Conservation (phyloP, 37 sponge, comb jelly and placozoan species). For the Amphimedon queenslandica region DNA sequence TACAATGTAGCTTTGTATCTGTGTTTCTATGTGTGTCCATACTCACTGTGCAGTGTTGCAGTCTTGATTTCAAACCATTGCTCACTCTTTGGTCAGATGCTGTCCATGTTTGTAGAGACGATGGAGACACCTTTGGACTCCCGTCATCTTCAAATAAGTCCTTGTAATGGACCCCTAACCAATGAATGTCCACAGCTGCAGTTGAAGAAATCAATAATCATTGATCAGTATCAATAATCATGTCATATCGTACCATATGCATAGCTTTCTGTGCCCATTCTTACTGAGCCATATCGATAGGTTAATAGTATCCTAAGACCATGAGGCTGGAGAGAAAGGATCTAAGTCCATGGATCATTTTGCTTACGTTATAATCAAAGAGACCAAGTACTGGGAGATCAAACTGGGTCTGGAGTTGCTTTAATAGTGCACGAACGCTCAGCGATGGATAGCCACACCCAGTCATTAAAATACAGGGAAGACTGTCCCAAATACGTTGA, state of each 20-base stretch:
- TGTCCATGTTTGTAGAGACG: slow-evolving; percentile 68
- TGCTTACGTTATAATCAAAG: slow-evolving; percentile 91
- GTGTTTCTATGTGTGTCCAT: not conserved
- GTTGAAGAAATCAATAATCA: not conserved
- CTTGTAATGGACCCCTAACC: slow-evolving; percentile 79
- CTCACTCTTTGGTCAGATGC: slow-evolving; percentile 48
- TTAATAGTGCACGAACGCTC: slow-evolving; percentile 75
- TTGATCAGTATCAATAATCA: not conserved
- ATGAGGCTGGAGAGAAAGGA: slow-evolving; percentile 63
- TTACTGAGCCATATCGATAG: slow-evolving; percentile 84
- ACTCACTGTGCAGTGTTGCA: not conserved
- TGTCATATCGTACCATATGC: slow-evolving; percentile 25
- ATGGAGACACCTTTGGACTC: slow-evolving; percentile 8
- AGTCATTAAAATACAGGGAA: slow-evolving; percentile 89
- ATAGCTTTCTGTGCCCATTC: slow-evolving; percentile 84
- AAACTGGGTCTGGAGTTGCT: slow-evolving; percentile 48
- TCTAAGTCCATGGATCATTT: not conserved
- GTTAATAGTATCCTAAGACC: slow-evolving; percentile 89
- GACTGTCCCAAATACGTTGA: slow-evolving; percentile 83
- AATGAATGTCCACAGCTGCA: slow-evolving; percentile 65
- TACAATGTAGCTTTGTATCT: not conserved
- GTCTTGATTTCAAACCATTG: not conserved
- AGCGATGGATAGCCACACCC: slow-evolving; percentile 96
- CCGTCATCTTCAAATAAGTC: slow-evolving; percentile 51
- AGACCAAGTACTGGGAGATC: slow-evolving; percentile 81